Base-by-base conservation (phyloP, 2,888 invertebrate genomes). In the Pheosia tremula region DNA sequence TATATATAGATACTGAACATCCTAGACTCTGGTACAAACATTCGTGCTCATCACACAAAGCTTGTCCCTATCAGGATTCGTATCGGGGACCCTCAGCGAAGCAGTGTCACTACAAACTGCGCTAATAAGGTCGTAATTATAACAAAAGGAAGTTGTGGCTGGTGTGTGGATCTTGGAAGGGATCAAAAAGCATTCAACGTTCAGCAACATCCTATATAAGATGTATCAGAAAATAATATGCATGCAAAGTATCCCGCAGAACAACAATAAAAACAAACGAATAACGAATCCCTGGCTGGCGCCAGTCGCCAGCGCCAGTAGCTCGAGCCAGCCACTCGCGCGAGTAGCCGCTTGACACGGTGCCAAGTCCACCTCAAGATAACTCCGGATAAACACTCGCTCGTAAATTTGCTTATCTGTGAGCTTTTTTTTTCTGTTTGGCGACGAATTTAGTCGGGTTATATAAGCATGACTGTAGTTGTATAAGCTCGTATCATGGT, bases 281-380 rank as follows among this genome's bases (percentile, higher is more conserved):
- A 57, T 61, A 63, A 58, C 62, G 56, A 68, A 72, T 62, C 67
- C 63, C 74, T 59, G 24, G 24, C 41, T 62, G 67, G 62, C 62
- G 63, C 64, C 58, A 63, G 6, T 8, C n/a, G 37, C 62, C 68
- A 62, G 56, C 60, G 57, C 66, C 66, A 71, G 68, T 64, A 64
- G 66, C 66, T 68, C 59, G 37, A 37, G 58, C 9, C 49, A 54
- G 64, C 59, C 54, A 57, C 63, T 47, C 56, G 56, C 45, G 56
- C 24, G 50, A 60, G 60, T 60, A 63, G 63, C 58, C 56, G 59
- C 59, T 72, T 75, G 78, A 71, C 64, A 64, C 59, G 60, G 69
- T 75, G 78, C 79, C 79, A 79, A 79, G 64, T 72, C 64, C 59
- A 71, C 67, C 62, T 45, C 39, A 56, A 78, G 79, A 78, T 77